Evolutionary conservation across 1,140 invertebrate genomes (phyloP).

Genomic region (Aphis craccivora): DNA sequence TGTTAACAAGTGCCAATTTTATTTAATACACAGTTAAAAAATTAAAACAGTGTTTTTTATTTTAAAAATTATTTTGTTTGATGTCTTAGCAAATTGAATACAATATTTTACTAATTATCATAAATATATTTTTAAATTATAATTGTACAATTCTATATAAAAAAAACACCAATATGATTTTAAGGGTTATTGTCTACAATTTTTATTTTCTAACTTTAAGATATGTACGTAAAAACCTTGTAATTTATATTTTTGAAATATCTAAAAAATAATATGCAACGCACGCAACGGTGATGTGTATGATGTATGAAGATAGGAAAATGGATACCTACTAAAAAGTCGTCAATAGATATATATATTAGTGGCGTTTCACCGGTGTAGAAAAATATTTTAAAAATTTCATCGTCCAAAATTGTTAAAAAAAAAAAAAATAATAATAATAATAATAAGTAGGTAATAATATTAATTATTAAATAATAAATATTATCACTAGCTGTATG

Average conservation of each 20-base stretch:
- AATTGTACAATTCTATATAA: not conserved
- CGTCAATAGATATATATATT: not conserved
- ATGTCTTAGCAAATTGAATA: conserved; percentile 20
- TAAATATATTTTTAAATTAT: conserved; percentile 8
- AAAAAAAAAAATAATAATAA: not conserved
- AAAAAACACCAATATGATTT: conserved; percentile 21
- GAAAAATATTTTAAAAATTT: conserved; percentile 47
- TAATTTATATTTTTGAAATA: conserved; percentile 42
- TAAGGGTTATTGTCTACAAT: conserved; percentile 54
- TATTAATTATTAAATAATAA: conserved; percentile 1
- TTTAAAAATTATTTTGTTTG: conserved; percentile 9
- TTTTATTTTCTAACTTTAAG: conserved; percentile 46
- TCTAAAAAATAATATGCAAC: conserved; percentile 32
- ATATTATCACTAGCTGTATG: conserved; percentile 15
- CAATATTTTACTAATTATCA: conserved; percentile 20
- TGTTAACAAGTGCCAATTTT: conserved; percentile 32
- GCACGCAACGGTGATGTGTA: not conserved
- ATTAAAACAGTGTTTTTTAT: conserved; percentile 21
- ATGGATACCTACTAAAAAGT: not conserved
- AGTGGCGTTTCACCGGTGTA: not conserved
- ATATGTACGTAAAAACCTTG: conserved; percentile 57
- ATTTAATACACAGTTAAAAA: conserved; percentile 26
- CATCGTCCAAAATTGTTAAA: not conserved
- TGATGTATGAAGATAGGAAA: conserved; percentile 18
- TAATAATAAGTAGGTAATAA: too few relatives aligned